Evolutionary conservation across 1,140 invertebrate genomes (phyloP).

Genomic region (Drosophila pseudoananassae): DNA sequence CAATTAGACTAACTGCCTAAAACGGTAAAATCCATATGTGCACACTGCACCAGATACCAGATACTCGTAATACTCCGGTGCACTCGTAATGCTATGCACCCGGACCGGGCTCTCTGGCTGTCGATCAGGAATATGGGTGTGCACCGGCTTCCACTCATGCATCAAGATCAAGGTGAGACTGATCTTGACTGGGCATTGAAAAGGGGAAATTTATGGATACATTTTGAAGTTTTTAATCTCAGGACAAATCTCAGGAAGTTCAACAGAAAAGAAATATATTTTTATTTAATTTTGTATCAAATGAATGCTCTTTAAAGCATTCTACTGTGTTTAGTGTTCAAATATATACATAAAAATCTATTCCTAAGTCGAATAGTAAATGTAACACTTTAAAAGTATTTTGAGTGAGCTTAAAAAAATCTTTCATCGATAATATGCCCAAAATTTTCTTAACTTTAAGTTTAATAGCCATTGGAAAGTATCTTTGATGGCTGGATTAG

Average conservation of each 20-base stretch:
- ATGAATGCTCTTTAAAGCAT: too few species aligned
- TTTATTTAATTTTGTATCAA: too few species aligned
- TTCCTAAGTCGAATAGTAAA: too few species aligned
- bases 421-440: too few species aligned
- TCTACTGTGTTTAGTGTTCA: too few species aligned
- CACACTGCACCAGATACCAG: slow-evolving; percentile 49
- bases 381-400: too few species aligned
- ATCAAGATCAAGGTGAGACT: slow-evolving; percentile 51
- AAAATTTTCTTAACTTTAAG: slow-evolving; percentile 6
- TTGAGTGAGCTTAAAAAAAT: too few species aligned
- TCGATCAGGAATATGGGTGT: slow-evolving; percentile 47
- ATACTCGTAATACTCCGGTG: slow-evolving; percentile 15
- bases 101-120: not conserved
- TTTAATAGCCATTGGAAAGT: slow-evolving; percentile 35
- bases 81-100: slow-evolving; percentile 37
- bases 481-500: slow-evolving; percentile 66
- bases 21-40: slow-evolving; percentile 72
- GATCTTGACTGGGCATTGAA: not conserved
- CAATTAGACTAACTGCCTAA: slow-evolving; percentile 73
- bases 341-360: too few species aligned
- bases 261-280: too few species aligned
- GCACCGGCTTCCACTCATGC: slow-evolving; percentile 37
- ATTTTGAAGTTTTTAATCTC: slow-evolving; percentile 8
- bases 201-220: not conserved
- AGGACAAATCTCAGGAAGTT: slow-evolving; percentile 6